Evolutionary conservation across 2,888 invertebrate species (phyloP), one percentile per base, ranked within the genome.

Genomic region (Chrysomela aeneicollis): DNA sequence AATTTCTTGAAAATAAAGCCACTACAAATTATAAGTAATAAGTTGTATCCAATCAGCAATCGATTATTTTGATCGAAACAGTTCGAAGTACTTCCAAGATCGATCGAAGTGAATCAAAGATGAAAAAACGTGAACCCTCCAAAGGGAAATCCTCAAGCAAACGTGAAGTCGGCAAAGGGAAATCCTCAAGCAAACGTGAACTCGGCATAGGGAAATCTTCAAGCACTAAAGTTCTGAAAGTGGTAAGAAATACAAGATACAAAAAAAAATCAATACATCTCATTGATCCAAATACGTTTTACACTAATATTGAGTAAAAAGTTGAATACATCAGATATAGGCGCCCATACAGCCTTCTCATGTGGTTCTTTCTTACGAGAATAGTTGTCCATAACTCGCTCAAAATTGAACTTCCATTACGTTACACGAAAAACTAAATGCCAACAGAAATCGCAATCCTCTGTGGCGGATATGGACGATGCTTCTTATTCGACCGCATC

Each of bases 401-500:
- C 26, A 26, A 26, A 26, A 26, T 26, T 3, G 6, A 26, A 26
- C 3, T 26, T 3, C 6, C 9, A 10, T 35, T 35, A 2, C 35
- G 35, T 10, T 35, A 9, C 26, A n/a, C 6, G 9, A 35, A 35
- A 35, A 35, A 35, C 12, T 2, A 35, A 35, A 10, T 42, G 2
- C 15, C 15, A 42, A n/a, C 6, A 42, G 42, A 42, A 42, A 42
- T 42, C 42, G n/a, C 42, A 42, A 42, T 1, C 15, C 4, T 42
- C 15, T 12, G 12, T 35, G 35, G 42, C n/a, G n/a, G n/a, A n/a
- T n/a, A 26, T 26, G 19, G 18, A 21, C 18, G 49, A 51, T n/a
- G 5, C n/a, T 6, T 54, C 53, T 18, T 32, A 30, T 17, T 54
- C 53, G n/a, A 35, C 53, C 12, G 18, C 53, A 18, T 54, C 53